A percentile compares a stretch with the other conserved stretches of the same genome.
phyloP scores from a whole-genome alignment of 2,888 invertebrate genomes.

The Synanthedon formicaeformis region DNA sequence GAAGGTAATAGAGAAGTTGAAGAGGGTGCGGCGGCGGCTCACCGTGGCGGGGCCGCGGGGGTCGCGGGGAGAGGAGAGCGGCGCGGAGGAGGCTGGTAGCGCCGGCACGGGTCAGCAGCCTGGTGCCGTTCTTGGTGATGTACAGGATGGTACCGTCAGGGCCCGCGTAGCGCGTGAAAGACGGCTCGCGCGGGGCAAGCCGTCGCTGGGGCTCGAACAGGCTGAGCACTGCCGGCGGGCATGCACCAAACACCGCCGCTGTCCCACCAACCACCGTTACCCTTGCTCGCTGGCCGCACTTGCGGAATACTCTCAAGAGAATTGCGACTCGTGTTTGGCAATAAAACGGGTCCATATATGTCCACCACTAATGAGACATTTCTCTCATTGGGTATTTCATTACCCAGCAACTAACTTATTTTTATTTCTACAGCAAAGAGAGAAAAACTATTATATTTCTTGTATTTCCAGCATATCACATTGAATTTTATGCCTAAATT shows the following conservation, averaged over 20 bases:
- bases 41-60: conserved; percentile 66
- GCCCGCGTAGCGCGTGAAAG: conserved; percentile 72
- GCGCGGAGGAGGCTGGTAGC: conserved; percentile 67
- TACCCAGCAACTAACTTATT: too few relatives aligned
- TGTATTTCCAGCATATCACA: too few relatives aligned
- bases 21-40: conserved; percentile 56
- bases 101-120: conserved; percentile 67
- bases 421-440: too few relatives aligned
- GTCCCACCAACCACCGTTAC: conserved; percentile 62
- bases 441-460: too few relatives aligned
- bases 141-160: conserved; percentile 73
- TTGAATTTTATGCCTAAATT: too few relatives aligned
- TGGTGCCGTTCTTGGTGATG: conserved; percentile 74
- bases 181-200: conserved; percentile 50
- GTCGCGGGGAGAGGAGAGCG: conserved; percentile 67
- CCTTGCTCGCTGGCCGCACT: conserved; percentile 41
- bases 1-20: conserved; percentile 21
- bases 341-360: too few relatives aligned
- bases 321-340: conserved; percentile 6
- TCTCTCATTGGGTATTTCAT: too few relatives aligned
- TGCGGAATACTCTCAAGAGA: conserved; percentile 48
- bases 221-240: conserved; percentile 67
- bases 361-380: too few relatives aligned
- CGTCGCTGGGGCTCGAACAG: conserved; percentile 62
- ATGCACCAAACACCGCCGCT: conserved; percentile 62